Conservation (phyloP, 2,888 invertebrate genomes). For the Troides helena region DNA sequence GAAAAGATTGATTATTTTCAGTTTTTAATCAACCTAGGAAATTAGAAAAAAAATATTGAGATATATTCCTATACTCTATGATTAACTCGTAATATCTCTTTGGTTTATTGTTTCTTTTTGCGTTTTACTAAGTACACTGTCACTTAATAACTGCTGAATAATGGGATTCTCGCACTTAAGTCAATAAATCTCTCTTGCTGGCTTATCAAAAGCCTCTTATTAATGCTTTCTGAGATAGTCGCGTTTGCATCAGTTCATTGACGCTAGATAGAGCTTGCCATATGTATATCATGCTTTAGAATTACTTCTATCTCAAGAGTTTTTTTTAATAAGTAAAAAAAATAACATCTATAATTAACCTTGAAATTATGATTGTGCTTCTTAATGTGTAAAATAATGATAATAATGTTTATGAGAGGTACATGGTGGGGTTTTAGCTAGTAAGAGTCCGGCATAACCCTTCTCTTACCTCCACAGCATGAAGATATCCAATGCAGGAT, state of each 20-base stretch:
- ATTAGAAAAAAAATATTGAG: too few species aligned
- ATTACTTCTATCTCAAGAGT: neutral
- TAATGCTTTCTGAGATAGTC: constrained; percentile 11
- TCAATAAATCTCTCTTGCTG: constrained; percentile 9
- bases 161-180: neutral
- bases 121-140: neutral
- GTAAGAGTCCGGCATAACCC: too few species aligned
- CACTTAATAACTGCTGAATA: neutral
- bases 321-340: neutral
- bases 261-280: neutral
- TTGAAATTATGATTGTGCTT: too few species aligned
- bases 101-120: neutral
- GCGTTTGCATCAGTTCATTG: constrained; percentile 8
- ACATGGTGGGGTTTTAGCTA: too few species aligned
- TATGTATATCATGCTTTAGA: neutral
- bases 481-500: too few species aligned
- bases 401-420: too few species aligned
- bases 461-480: too few species aligned
- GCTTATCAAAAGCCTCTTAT: constrained; percentile 16
- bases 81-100: neutral
- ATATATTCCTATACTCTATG: neutral
- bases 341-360: too few species aligned
- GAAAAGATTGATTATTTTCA: too few species aligned
- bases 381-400: too few species aligned
- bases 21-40: too few species aligned